Evolutionary conservation across 2,888 invertebrate genomes (phyloP).

Genomic region (Lithosia quadra): DNA sequence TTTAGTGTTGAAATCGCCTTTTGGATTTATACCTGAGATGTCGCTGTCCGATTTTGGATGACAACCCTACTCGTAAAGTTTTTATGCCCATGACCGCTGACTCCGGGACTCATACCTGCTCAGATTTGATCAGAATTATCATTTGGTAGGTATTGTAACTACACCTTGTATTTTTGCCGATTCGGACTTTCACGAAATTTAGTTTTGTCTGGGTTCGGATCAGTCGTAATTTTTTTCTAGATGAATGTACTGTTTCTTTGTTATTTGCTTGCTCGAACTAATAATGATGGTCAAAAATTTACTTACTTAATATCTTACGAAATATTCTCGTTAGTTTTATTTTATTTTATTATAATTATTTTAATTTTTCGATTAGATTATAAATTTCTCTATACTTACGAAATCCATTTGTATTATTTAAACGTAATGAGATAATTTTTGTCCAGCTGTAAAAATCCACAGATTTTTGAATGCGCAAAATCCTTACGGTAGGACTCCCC

Average conservation of each 20-base stretch:
- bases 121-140: conserved; percentile 39
- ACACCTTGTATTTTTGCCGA: conserved; percentile 31
- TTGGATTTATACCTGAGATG: conserved; percentile 23
- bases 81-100: conserved; percentile 48
- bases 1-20: conserved; percentile 25
- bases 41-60: conserved; percentile 34
- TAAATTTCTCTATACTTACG: no score
- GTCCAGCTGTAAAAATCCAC: not conserved
- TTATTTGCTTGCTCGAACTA: not conserved
- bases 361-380: no score
- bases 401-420: no score
- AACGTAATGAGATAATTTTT: not conserved
- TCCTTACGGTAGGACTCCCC: not conserved
- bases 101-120: conserved; percentile 32
- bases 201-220: conserved; percentile 5
- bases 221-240: not conserved
- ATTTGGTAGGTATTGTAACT: conserved; percentile 25
- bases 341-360: no score
- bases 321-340: no score
- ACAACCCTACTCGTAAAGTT: conserved; percentile 49
- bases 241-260: not conserved
- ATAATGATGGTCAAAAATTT: no score
- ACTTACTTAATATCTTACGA: no score
- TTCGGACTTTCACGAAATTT: conserved; percentile 19
- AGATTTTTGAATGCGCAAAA: not conserved